Evolutionary conservation across 2,888 invertebrate species (phyloP), one percentile per base, ranked within the genome.

Genomic region (Torymus auratus): DNA sequence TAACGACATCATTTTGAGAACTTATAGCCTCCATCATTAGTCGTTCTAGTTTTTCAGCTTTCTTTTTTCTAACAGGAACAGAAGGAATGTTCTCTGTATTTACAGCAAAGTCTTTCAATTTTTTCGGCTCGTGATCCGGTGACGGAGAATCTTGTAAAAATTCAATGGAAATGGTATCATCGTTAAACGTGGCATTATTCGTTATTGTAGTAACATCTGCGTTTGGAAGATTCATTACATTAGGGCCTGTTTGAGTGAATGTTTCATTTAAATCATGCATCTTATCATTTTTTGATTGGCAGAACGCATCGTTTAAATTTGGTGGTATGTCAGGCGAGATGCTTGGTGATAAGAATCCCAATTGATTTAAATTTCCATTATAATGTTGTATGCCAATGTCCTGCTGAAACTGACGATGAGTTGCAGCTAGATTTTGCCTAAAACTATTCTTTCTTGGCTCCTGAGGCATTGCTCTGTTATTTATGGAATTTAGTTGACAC

Each of bases 131-230:
- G 13, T 83, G 87, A 65, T 89, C 89, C 41, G 86, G 86, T 0
- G 88, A 88, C 2, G 88, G 88, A 55, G 87, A 89, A 89, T 90
- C 88, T 62, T 88, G 86, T 28, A 90, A 76, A 69, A 89, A 88
- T 69, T 91, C 91, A 75, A 91, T 86, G 0, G 91, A 85, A 20
- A 91, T 61, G 15, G 88, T 89, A 50, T 91, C 90, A 52, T 91
- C 91, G 67, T 91, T 91, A 77, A 87, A 91, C 0, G 91, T 91
- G 13, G 91, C 91, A 55, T 91, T 91, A 70, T 89, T 91, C 13
- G 91, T 91, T 61, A 90, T 73, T 2, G 88, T 84, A 14, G 90
- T 89, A 17, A 86, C 81, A 58, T 91, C 88, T 50, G 86, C 83
- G 62, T 85, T 88, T 3, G 84, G 84, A 11, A 86, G 58, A 64